Conservation (phyloP, 1,140 invertebrate genomes). For the Papilio aristodemus region DNA sequence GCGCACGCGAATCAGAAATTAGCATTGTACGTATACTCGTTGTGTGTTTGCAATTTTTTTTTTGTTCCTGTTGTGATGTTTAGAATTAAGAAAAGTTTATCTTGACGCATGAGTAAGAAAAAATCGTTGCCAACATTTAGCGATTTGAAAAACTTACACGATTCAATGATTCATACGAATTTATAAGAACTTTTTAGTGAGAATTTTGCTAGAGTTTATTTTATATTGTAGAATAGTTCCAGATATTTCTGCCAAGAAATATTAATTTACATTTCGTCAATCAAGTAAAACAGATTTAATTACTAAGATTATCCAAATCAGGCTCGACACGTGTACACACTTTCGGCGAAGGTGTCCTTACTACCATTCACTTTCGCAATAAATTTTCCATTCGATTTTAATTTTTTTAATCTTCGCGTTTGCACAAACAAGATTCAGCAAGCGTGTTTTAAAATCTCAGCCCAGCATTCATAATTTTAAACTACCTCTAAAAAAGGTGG, state of each 20-base stretch:
- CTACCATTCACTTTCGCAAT: neutral
- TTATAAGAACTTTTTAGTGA: neutral
- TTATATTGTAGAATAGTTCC: too few species aligned
- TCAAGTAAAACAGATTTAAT: neutral
- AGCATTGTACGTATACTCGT: neutral
- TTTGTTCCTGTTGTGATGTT: neutral
- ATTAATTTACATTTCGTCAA: too few species aligned
- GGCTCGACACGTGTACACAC: neutral
- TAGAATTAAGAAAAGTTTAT: slow-evolving; percentile 14
- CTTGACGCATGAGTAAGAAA: slow-evolving; percentile 20
- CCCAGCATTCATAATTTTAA: too few species aligned
- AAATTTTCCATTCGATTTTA: slow-evolving; percentile 10
- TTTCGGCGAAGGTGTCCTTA: slow-evolving; percentile 1
- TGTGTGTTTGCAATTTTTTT: slow-evolving; percentile 10
- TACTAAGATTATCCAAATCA: neutral
- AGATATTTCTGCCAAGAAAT: too few species aligned
- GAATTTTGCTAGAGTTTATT: neutral
- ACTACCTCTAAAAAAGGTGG: too few species aligned
- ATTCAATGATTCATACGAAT: slow-evolving; percentile 10
- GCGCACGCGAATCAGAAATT: slow-evolving; percentile 22
- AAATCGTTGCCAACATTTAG: slow-evolving; percentile 18
- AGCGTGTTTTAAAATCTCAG: neutral
- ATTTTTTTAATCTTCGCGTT: neutral
- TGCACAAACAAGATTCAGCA: neutral
- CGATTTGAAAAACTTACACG: neutral